Percentiles rank a stretch among this genome's conserved stretches.
Conservation (phyloP, 2,888 invertebrate species). For the Ophion ventricosus region DNA sequence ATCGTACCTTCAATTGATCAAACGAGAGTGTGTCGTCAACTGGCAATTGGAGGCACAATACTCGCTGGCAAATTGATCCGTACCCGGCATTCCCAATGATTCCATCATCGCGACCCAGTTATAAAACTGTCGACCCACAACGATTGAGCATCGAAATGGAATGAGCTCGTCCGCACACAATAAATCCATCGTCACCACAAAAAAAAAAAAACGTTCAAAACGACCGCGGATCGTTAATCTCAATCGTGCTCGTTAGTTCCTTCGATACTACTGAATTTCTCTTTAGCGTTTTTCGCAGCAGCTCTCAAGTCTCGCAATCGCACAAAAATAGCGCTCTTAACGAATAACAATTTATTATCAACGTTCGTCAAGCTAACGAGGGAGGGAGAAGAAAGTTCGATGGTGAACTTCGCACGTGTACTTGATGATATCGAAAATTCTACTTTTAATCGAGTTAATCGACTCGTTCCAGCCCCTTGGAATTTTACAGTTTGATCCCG, state of each 20-base stretch:
- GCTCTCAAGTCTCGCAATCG: not conserved
- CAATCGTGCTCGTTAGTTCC: conserved; percentile 32
- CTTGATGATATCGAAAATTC: conserved; percentile 25
- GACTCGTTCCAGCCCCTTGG: conserved; percentile 30
- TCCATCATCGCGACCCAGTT: not conserved
- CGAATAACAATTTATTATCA: not conserved
- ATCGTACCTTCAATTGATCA: not conserved
- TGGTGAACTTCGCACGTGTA: conserved; percentile 20
- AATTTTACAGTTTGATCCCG: conserved; percentile 40
- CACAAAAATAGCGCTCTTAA: conserved; percentile 4
- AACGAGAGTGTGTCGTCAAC: not conserved
- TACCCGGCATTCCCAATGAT: not conserved
- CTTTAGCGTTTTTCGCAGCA: conserved; percentile 27
- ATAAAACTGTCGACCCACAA: not conserved
- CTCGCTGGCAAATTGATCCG: not conserved
- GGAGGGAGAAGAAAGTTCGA: not conserved
- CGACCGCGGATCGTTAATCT: conserved; percentile 1
- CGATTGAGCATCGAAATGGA: not conserved
- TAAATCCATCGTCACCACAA: not conserved
- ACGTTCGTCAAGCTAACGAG: conserved; percentile 33
- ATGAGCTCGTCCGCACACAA: not conserved
- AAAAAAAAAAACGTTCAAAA: not conserved
- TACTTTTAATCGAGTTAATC: conserved; percentile 50
- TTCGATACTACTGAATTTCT: conserved; percentile 25
- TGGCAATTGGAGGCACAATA: not conserved